Evolutionary conservation across 1,140 invertebrate genomes (phyloP), one percentile per base, ranked within the genome.

Genomic region (Pteromalus puparum): DNA sequence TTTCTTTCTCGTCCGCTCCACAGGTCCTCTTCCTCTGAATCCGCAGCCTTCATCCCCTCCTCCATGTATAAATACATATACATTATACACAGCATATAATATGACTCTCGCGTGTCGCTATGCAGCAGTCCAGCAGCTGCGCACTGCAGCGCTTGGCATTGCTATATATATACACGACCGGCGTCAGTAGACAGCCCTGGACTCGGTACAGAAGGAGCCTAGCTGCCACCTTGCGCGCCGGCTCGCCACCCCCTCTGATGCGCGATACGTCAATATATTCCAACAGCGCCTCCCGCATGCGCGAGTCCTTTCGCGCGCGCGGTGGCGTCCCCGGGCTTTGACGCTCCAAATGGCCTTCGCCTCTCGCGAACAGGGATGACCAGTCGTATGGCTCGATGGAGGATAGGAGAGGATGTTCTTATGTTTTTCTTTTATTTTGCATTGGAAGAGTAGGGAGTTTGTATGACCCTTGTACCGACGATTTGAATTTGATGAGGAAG

Each of bases 181-280:
- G 73, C 73, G 21, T 42, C 73, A 38, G 21, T 42, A 74, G 12
- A 28, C 21, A 42, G 5, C 30, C 73, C 53, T 61, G 53, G 53
- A 61, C 53, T 61, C 73, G 24, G 9, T 38, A 21, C 73, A 26
- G 26, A 26, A 30, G 28, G 67, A 70, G 24, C 67, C 67, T 28
- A 26, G 24, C 3, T 26, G 67, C 67, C 30, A 30, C 73, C 73
- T 61, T 61, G 21, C 21, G 38, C 46, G n/a, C 12, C 74, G 46
- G 24, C 74, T 24, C 34, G 72, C 72, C 26, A 10, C 72, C 68
- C 68, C 68, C 68, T 70, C 24, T 30, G 68, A 70, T 30, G 68
- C 72, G 72, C 72, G 72, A 74, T 74, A 74, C 72, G 72, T 74
- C 72, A 74, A 74, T 74, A 74, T 74, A 74, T 74, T 38, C 21